A percentile compares a stretch with the other conserved stretches of the same genome.
Conservation (phyloP, 2,888 invertebrate genomes). For the Rambutsinella grinnellia region DNA sequence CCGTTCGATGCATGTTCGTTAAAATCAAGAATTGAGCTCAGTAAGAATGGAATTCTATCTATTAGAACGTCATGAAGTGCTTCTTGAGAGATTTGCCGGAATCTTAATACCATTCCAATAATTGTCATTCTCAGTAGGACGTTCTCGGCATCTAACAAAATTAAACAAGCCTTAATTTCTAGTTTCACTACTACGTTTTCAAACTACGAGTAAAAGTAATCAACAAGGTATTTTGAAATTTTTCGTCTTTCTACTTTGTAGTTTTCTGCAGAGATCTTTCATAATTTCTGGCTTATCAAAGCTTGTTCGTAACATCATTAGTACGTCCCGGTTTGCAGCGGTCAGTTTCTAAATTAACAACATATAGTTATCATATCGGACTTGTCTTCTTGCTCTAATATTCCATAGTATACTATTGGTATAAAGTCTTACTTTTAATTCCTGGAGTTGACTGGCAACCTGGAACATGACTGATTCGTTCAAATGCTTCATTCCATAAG, state of each 20-base stretch:
- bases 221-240: constrained; percentile 13
- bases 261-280: constrained; percentile 93
- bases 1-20: constrained; percentile 91
- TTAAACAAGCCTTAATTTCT: neutral
- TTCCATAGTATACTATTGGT: neutral
- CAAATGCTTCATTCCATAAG: constrained; percentile 97
- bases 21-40: constrained; percentile 95
- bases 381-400: too few species aligned
- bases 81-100: constrained; percentile 93
- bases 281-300: constrained; percentile 99
- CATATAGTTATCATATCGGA: neutral
- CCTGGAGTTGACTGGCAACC: constrained; percentile 97
- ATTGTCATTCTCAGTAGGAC: constrained; percentile 97
- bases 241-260: constrained; percentile 74
- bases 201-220: neutral
- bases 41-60: constrained; percentile 93
- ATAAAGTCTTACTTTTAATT: constrained; percentile 77
- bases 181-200: neutral
- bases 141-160: constrained; percentile 83
- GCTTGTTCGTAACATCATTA: constrained; percentile 91
- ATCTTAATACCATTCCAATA: constrained; percentile 96
- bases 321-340: constrained; percentile 90
- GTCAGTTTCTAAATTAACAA: constrained; percentile 77
- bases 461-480: constrained; percentile 99
- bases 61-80: constrained; percentile 94